Conservation (phyloP, 2,888 invertebrate genomes). For the Tridacna gigas region DNA sequence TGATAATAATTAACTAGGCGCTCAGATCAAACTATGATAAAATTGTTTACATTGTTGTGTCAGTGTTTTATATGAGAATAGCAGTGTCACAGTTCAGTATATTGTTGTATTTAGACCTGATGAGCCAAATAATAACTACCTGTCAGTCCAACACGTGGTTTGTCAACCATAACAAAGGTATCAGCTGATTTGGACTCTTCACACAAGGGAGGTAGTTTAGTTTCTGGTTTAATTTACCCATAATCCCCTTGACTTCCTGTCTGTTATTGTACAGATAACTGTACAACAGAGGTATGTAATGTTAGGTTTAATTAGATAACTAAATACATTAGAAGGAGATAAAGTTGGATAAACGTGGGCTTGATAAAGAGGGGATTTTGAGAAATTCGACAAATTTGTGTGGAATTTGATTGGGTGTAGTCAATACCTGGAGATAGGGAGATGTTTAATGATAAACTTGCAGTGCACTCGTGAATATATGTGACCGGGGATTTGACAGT, state of each 20-base stretch:
- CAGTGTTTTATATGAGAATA: not conserved
- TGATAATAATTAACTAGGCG: too few relatives aligned
- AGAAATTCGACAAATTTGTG: not conserved
- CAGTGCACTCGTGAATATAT: constrained; percentile 1
- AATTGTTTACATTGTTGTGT: constrained; percentile 26
- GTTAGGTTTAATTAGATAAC: constrained; percentile 1
- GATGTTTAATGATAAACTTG: constrained; percentile 13
- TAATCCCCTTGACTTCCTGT: constrained; percentile 58
- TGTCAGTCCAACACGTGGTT: constrained; percentile 10
- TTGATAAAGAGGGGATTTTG: not conserved
- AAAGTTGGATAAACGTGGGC: not conserved
- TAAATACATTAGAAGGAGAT: constrained; percentile 16
- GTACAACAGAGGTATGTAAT: constrained; percentile 8
- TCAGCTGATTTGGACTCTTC: constrained; percentile 60
- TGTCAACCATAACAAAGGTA: constrained; percentile 26
- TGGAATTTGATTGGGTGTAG: not conserved
- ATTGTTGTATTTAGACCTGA: not conserved
- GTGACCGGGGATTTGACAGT: not conserved
- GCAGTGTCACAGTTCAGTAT: not conserved
- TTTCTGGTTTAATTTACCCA: constrained; percentile 47
- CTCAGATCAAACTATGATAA: too few relatives aligned
- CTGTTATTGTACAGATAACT: not conserved
- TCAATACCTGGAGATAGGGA: not conserved
- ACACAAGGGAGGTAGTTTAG: constrained; percentile 50
- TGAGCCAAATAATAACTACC: constrained; percentile 17